Conservation (phyloP, 2,888 invertebrate genomes). For the Lochmaea capreae region DNA sequence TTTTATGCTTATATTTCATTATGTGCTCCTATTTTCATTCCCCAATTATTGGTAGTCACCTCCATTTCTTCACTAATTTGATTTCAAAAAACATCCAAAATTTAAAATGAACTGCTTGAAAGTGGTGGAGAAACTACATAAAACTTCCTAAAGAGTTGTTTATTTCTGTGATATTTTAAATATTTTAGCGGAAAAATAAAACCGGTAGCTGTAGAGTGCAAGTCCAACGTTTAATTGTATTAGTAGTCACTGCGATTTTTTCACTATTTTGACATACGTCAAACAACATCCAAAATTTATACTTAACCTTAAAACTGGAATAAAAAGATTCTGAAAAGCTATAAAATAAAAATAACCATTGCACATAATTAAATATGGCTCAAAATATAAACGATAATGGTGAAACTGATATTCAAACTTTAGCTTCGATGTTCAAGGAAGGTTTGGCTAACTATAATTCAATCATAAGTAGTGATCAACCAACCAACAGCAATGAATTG, state of each 20-base stretch:
- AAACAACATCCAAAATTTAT: neutral
- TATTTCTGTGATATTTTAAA: no score
- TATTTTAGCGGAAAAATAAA: no score
- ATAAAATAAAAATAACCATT: neutral
- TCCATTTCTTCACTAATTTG: no score
- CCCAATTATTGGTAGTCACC: no score
- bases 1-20: no score
- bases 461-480: slow-evolving; percentile 74
- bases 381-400: slow-evolving; percentile 28
- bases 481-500: slow-evolving; percentile 76
- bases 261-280: neutral
- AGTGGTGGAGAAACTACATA: no score
- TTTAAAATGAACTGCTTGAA: no score
- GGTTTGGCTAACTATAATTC: slow-evolving; percentile 77
- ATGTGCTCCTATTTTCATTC: no score
- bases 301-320: slow-evolving; percentile 14
- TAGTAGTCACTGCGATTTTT: neutral
- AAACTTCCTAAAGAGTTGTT: no score
- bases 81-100: no score
- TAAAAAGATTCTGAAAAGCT: neutral
- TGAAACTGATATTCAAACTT: slow-evolving; percentile 48
- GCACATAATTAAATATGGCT: slow-evolving; percentile 1
- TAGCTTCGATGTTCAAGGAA: slow-evolving; percentile 71
- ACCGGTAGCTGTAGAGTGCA: no score
- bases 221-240: neutral